Evolutionary conservation across 2,888 invertebrate species (phyloP).

Genomic region (Furcula furcula): DNA sequence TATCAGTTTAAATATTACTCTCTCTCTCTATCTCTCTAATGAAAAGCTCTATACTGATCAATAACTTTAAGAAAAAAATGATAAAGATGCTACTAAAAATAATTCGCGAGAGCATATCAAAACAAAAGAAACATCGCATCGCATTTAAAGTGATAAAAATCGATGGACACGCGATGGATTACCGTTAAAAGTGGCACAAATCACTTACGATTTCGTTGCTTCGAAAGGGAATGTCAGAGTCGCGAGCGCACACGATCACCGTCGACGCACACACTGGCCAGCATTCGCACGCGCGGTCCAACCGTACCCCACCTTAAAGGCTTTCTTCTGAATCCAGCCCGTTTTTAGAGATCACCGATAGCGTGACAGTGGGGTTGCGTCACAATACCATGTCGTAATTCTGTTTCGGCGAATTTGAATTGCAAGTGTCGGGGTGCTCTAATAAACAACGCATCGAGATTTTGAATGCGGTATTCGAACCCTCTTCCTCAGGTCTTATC

Average conservation of each 20-base stretch:
- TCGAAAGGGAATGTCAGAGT: constrained; percentile 29
- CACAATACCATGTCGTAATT: constrained; percentile 21
- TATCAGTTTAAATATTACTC: no score
- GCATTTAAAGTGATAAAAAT: constrained; percentile 8
- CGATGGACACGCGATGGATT: constrained; percentile 25
- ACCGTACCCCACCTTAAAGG: constrained; percentile 35
- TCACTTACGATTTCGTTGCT: constrained; percentile 39
- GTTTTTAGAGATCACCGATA: constrained; percentile 34
- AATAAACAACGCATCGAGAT: neutral
- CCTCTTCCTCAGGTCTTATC: no score
- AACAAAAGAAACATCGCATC: constrained; percentile 9
- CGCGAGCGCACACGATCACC: constrained; percentile 40
- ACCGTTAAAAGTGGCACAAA: constrained; percentile 7
- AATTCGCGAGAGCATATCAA: constrained; percentile 5
- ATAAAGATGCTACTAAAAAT: no score
- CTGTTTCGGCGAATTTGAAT: constrained; percentile 1
- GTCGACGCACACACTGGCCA: constrained; percentile 40
- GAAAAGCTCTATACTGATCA: no score
- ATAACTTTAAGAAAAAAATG: no score
- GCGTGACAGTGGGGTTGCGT: constrained; percentile 29
- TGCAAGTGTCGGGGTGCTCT: constrained; percentile 1
- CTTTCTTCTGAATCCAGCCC: constrained; percentile 39
- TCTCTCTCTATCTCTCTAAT: no score
- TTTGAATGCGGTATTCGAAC: neutral
- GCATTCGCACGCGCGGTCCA: constrained; percentile 16